phyloP scores from a whole-genome alignment of 2,888 invertebrate genomes.

The Cynaeus angustus region DNA sequence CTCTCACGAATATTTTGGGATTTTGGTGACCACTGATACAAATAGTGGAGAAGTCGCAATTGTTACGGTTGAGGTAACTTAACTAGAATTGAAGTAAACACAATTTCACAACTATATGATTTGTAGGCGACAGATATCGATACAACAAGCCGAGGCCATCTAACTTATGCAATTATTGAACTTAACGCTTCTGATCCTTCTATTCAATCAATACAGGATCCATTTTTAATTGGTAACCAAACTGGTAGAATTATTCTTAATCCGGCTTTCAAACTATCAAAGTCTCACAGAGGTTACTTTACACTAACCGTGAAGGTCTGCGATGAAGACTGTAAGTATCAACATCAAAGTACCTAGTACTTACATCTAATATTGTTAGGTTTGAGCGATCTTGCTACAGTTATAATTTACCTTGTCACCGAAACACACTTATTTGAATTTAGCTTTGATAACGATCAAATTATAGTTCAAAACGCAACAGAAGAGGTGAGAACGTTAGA shows the following conservation, averaged over 20 bases:
- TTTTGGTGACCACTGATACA: constrained; percentile 10
- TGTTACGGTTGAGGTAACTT: not conserved
- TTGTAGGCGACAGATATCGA: constrained; percentile 75
- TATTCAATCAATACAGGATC: not conserved
- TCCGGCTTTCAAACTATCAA: constrained; percentile 64
- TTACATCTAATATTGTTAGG: not conserved
- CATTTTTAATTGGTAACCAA: not conserved
- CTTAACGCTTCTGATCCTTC: not conserved
- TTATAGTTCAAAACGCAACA: constrained; percentile 65
- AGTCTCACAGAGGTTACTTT: constrained; percentile 61
- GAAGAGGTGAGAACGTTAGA: not conserved
- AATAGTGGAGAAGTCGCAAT: not conserved
- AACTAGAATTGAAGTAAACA: too few relatives aligned
- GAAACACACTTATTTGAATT: constrained; percentile 75
- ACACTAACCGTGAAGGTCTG: not conserved
- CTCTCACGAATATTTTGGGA: constrained; percentile 66
- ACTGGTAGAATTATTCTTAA: not conserved
- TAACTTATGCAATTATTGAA: constrained; percentile 42
- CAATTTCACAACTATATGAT: not conserved
- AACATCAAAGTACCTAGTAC: too few relatives aligned
- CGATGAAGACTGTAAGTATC: not conserved
- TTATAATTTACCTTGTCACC: constrained; percentile 77
- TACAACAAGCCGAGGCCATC: constrained; percentile 55
- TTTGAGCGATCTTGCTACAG: constrained; percentile 66
- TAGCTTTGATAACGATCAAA: constrained; percentile 74